Evolutionary conservation across 2,888 invertebrate species (phyloP).

Genomic region (Eremobia ochroleuca): DNA sequence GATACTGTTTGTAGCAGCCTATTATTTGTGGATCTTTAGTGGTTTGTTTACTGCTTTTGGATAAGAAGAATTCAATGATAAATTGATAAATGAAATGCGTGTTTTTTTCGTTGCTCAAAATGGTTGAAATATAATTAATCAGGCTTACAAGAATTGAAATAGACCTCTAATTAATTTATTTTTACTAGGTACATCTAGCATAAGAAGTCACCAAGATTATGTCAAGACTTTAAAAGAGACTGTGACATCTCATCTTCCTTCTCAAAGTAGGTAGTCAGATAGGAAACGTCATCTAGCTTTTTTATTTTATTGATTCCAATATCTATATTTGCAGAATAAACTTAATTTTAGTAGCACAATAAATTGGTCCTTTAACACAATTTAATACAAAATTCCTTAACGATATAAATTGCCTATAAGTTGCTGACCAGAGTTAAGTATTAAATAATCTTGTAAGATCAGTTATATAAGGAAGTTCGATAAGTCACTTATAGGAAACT

Average conservation of each 20-base stretch:
- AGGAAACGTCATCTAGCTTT: background rate
- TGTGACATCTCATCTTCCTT: background rate
- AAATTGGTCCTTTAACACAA: background rate
- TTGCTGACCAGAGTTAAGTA: slow-evolving; percentile 20
- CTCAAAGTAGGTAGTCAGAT: background rate
- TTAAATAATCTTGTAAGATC: slow-evolving; percentile 39
- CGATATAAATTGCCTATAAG: slow-evolving; percentile 22
- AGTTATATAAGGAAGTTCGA: slow-evolving; percentile 26
- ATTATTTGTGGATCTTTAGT: background rate
- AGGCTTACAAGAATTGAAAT: background rate
- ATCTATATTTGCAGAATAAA: background rate
- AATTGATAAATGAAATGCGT: background rate
- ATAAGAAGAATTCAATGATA: background rate
- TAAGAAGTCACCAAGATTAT: background rate
- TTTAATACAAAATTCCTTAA: slow-evolving; percentile 16
- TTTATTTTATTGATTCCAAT: background rate
- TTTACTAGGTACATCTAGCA: background rate
- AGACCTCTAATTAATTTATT: background rate
- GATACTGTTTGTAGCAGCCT: background rate
- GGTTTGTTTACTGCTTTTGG: background rate
- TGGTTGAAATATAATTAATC: background rate
- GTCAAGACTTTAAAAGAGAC: background rate
- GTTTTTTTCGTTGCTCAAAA: background rate
- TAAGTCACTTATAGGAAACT: slow-evolving; percentile 29
- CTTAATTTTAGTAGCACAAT: background rate